Conservation (phyloP, 2,797 vertebrate species). For the Phrynocephalus guinanensis region DNA sequence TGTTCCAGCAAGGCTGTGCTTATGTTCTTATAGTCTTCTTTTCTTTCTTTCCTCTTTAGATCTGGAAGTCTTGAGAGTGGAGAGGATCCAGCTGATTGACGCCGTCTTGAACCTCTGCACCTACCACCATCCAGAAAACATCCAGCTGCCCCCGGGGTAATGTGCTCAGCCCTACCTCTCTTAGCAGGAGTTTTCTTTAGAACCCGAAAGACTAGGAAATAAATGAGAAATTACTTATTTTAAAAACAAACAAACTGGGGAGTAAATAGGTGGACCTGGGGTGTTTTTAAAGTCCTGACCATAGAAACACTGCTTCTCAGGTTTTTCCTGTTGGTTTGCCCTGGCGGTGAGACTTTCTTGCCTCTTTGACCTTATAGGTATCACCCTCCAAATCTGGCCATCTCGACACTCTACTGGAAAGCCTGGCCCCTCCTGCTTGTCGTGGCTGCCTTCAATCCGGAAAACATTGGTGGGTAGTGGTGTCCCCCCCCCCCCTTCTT, state of each 20-base stretch:
- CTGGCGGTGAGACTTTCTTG: no score
- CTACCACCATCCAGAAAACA: conserved; percentile 98
- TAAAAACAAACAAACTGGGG: background rate
- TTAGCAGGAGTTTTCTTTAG: background rate
- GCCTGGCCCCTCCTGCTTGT: conserved; percentile 96
- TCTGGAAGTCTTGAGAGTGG: conserved; percentile 93
- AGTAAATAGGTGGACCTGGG: background rate
- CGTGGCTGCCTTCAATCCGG: conserved; percentile 96
- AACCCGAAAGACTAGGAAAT: background rate
- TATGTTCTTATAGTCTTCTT: background rate
- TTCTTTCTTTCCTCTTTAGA: conserved; percentile 77
- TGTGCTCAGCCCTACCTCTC: background rate
- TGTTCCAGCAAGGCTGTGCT: no score
- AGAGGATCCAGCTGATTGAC: conserved; percentile 95
- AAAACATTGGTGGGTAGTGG: conserved; percentile 90
- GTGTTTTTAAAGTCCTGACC: background rate
- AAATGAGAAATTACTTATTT: no score
- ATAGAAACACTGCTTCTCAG: no score
- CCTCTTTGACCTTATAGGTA: conserved; percentile 80
- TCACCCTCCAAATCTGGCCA: conserved; percentile 94
- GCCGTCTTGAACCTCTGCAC: conserved; percentile 97
- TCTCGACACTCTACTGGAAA: conserved; percentile 98
- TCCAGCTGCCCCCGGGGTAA: conserved; percentile 96
- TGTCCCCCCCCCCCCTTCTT: no score
- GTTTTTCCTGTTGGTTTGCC: background rate